Conservation (phyloP, 2,888 invertebrate genomes). For the Chrysolina haemoptera region DNA sequence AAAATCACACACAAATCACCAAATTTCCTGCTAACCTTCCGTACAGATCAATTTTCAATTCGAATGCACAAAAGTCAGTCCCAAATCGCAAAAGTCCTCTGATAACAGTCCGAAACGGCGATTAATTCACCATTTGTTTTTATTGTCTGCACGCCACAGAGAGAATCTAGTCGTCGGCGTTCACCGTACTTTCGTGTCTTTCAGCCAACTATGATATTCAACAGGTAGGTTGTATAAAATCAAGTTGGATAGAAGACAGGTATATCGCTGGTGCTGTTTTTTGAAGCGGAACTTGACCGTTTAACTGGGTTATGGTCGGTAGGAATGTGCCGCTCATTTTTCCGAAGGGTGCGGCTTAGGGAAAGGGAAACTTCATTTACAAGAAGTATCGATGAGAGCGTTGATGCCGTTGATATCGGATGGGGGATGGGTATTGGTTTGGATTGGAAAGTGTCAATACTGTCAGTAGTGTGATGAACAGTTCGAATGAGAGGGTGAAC, state of each 20-base stretch:
- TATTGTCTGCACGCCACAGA: conserved; percentile 17
- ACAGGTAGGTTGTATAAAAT: conserved; percentile 51
- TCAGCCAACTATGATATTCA: conserved; percentile 48
- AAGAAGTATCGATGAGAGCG: conserved; percentile 25
- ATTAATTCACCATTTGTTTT: conserved; percentile 21
- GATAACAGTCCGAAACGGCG: conserved; percentile 4
- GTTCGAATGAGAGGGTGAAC: neutral
- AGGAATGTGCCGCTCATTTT: conserved; percentile 43
- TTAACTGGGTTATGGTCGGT: conserved; percentile 43
- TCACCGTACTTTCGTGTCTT: conserved; percentile 43
- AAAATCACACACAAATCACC: conserved; percentile 36
- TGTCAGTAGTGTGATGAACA: neutral
- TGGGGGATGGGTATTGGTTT: conserved; percentile 21
- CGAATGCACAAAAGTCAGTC: neutral
- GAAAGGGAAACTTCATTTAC: conserved; percentile 38
- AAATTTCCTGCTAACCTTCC: neutral
- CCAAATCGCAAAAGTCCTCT: conserved; percentile 2
- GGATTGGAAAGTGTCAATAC: conserved; percentile 29
- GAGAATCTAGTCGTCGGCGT: conserved; percentile 21
- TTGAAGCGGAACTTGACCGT: conserved; percentile 45
- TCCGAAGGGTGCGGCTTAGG: conserved; percentile 38
- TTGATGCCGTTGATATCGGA: conserved; percentile 17
- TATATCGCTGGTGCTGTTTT: conserved; percentile 42
- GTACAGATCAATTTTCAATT: conserved; percentile 23
- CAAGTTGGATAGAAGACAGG: conserved; percentile 50